Evolutionary conservation across 2,888 invertebrate genomes (phyloP), one percentile per base, ranked within the genome.

Genomic region (Cremastobaeus sp.): DNA sequence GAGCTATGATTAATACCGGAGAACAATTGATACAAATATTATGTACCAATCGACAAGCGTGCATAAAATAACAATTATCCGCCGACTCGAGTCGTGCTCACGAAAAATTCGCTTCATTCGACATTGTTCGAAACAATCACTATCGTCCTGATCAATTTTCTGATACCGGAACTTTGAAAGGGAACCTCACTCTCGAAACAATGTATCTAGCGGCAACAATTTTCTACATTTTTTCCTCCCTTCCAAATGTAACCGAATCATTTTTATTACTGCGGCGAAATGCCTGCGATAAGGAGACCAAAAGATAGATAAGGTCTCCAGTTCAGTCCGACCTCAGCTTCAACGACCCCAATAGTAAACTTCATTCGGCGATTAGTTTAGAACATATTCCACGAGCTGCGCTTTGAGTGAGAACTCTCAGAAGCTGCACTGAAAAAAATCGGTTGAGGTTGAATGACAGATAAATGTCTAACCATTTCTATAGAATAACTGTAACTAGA

Each of bases 21-120:
- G 60, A 69, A 69, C 69, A 69, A 69, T 69, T 62, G 69, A 69
- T 68, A 68, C 59, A 59, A 68, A 68, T 68, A 68, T 52, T 37
- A 35, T 45, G 59, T 52, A 68, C 52, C 68, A 59, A 68, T 59
- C 59, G n/a, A 59, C 68, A 37, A 68, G 50, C 37, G 52, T 59
- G 68, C 59, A 59, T 59, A 68, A 50, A 59, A 59, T 68, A 59
- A 59, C 68, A 68, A 68, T 68, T 68, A 68, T 52, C 41, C 59
- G 32, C 41, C 45, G 45, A 69, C 52, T 39, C 47, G 25, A 68
- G 68, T 50, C 37, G 37, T 30, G 15, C 0, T 34, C 17, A n/a
- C 1, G 4, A 47, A 68, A 68, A 68, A 59, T 52, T 1, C 18
- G 6, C 28, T 25, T 52, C 35, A 32, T 59, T 68, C 17, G 15